Conservation (phyloP, 2,888 invertebrate species). For the Andrena marginata region DNA sequence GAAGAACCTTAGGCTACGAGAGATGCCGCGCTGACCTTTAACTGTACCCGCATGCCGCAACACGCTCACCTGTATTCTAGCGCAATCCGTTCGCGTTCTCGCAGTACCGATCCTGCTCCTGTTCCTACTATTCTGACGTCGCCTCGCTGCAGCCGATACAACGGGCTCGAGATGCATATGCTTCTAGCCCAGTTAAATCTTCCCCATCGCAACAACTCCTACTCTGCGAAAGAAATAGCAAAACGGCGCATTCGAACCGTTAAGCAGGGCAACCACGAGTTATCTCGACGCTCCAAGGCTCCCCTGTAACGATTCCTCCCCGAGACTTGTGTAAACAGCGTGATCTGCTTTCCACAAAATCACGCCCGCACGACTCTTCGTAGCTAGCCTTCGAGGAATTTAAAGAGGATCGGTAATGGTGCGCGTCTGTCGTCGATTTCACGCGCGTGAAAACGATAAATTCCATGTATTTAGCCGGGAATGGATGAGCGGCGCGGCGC, state of each 20-base stretch:
- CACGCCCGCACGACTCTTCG: too few relatives aligned
- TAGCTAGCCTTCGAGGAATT: too few relatives aligned
- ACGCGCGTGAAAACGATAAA: too few relatives aligned
- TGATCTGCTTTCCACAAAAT: too few relatives aligned
- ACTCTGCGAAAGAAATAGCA: background rate
- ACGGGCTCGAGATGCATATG: conserved; percentile 40
- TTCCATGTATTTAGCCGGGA: too few relatives aligned
- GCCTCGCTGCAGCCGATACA: conserved; percentile 27
- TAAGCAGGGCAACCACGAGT: background rate
- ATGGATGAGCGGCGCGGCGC: too few relatives aligned
- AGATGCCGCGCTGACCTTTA: conserved; percentile 82
- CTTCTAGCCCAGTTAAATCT: conserved; percentile 48
- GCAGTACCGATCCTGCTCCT: conserved; percentile 36
- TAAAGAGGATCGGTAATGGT: too few relatives aligned
- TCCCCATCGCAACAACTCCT: conserved; percentile 28
- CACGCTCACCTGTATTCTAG: conserved; percentile 76
- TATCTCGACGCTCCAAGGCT: background rate
- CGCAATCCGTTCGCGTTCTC: conserved; percentile 69
- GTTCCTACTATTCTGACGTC: conserved; percentile 18
- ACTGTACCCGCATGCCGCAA: conserved; percentile 82
- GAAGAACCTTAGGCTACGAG: conserved; percentile 54
- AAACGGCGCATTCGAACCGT: conserved; percentile 20
- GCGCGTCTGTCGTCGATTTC: too few relatives aligned
- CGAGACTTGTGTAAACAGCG: too few relatives aligned
- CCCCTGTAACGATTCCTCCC: background rate